Percentiles rank a stretch among this genome's conserved stretches.
Conservation (phyloP, 2,797 vertebrate species). For the Petrocephalus sullivani region DNA sequence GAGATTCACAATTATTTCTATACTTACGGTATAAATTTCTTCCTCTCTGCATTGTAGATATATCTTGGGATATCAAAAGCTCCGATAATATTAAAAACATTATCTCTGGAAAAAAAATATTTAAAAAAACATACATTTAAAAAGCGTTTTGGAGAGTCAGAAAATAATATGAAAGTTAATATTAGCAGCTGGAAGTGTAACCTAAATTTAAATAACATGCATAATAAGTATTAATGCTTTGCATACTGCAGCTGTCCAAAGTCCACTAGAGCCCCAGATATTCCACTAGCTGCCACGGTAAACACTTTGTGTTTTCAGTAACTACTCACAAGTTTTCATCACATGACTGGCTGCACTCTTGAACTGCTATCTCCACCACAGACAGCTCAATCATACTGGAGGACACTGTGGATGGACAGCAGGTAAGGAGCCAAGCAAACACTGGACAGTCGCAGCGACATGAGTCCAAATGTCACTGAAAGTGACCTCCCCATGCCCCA, state of each 20-base stretch:
- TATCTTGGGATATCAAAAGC: slow-evolving; percentile 87
- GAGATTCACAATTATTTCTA: background rate
- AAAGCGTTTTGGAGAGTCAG: background rate
- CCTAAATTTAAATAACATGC: background rate
- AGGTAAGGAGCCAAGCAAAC: background rate
- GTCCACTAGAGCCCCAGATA: background rate
- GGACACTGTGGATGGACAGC: slow-evolving; percentile 65
- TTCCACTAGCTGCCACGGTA: background rate
- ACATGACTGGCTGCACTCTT: slow-evolving; percentile 82
- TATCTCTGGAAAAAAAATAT: slow-evolving; percentile 65
- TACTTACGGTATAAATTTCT: slow-evolving; percentile 95
- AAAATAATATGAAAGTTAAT: background rate
- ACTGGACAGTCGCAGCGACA: background rate
- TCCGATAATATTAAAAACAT: slow-evolving; percentile 92
- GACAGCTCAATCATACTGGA: slow-evolving; percentile 84
- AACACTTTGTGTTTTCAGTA: background rate
- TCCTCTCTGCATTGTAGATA: slow-evolving; percentile 85
- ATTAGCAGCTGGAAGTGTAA: background rate
- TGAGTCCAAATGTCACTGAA: background rate
- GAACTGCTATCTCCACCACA: slow-evolving; percentile 76
- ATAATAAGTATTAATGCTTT: background rate
- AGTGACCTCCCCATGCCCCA: background rate
- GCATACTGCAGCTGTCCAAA: background rate
- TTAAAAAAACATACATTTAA: background rate
- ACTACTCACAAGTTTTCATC: slow-evolving; percentile 82